Conservation (phyloP, 2,888 invertebrate genomes). For the Cylindroiulus punctatus region DNA sequence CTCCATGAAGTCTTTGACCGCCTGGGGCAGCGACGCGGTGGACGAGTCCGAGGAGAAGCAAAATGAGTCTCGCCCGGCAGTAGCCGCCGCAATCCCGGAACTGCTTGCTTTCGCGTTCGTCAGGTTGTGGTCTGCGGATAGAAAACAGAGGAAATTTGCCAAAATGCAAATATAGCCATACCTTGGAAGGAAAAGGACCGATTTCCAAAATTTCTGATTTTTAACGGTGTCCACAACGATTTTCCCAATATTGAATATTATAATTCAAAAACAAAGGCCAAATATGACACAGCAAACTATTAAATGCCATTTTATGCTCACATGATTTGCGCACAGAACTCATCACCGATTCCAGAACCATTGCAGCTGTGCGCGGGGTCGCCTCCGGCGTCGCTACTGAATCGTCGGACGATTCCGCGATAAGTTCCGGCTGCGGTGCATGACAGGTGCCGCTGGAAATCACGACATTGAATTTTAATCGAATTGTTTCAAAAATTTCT, state of each 20-base stretch:
- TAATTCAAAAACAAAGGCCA: no score
- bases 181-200: no score
- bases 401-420: not conserved
- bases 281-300: no score
- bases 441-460: not conserved
- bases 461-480: not conserved
- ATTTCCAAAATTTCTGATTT: no score
- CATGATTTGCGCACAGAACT: slow-evolving; percentile 39
- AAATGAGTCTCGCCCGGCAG: not conserved
- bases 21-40: not conserved
- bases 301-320: not conserved
- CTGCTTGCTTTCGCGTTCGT: not conserved
- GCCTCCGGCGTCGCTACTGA: not conserved
- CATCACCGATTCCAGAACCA: not conserved
- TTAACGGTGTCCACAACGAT: no score
- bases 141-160: no score
- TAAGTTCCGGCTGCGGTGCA: not conserved
- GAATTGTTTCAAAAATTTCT: no score
- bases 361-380: not conserved
- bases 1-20: not conserved
- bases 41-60: not conserved
- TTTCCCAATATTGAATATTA: no score
- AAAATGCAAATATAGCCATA: no score
- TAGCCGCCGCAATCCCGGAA: not conserved
- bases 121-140: not conserved